Base-by-base conservation (phyloP, 2,888 invertebrate species). In the Desoria tigrina region DNA sequence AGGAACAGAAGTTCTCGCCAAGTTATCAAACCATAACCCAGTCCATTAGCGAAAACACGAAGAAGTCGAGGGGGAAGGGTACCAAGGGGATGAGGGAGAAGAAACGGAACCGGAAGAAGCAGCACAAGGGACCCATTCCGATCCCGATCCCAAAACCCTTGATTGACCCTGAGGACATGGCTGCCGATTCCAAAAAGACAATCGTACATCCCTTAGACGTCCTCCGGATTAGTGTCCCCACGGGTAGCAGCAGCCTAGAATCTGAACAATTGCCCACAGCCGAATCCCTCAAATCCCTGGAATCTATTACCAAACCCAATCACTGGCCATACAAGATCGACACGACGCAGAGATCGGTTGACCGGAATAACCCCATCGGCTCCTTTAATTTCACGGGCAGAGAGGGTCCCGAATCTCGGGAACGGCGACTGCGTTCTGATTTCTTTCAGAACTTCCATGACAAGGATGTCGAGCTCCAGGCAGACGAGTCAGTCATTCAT, bases 21-120 rank as follows among this genome's bases (percentile, higher is more conserved):
- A 59, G 56, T 32, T 69, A 69, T 53, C 65, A 69, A 37, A 63
- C 69, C 42, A 55, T 69, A 51, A 65, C 62, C 53, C 65, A 69
- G 37, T 45, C 45, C 6, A 45, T 45, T 45, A 16, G 16, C 16
- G 45, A 45, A 45, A 45, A 45, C 45, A 45, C 45, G 6, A 45
- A 45, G n/a, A 45, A 45, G 21, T 6, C 45, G 26, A 51, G 37
- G 32, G 18, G 26, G 7, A 68, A 68, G 32, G 58, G 57, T 24
- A 49, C 18, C n/a, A 68, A 68, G 27, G 64, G 64, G 18, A 18
- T 55, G 28, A 58, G 59, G 49, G 54, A 24, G 24, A 28, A 23
- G 64, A 68, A 37, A 39, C 32, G 26, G 54, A 57, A 28, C 62
- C 62, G 27, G 54, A 65, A 11, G 62, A 61, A 54, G 21, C 26